Conservation (phyloP, 1,140 invertebrate genomes). For the Drosophila paulistorum region DNA sequence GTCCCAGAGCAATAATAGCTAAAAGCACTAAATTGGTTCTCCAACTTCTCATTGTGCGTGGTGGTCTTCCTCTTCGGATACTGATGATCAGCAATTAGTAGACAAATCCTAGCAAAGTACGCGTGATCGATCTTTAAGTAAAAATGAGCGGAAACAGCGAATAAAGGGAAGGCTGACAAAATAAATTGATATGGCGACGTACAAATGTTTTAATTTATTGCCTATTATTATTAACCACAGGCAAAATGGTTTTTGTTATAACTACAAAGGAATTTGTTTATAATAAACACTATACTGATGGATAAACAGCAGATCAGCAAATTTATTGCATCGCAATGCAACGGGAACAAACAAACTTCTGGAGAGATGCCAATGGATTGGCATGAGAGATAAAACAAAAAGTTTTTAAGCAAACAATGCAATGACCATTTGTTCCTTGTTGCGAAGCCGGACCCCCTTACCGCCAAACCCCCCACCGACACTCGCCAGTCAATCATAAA, state of each 20-base stretch:
- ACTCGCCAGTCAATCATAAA: background rate
- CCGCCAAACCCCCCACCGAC: background rate
- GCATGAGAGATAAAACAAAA: conserved; percentile 20
- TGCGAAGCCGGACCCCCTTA: conserved; percentile 6
- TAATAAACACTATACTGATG: conserved; percentile 24
- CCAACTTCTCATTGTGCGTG: conserved; percentile 41
- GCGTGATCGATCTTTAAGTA: conserved; percentile 40
- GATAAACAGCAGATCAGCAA: conserved; percentile 27
- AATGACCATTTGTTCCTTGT: conserved; percentile 28
- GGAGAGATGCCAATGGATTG: conserved; percentile 5
- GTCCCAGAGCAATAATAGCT: conserved; percentile 55
- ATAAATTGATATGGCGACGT: conserved; percentile 42
- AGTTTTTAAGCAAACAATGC: conserved; percentile 20
- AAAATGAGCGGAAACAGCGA: conserved; percentile 27
- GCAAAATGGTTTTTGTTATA: conserved; percentile 23
- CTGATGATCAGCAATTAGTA: conserved; percentile 42
- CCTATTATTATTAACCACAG: conserved; percentile 3
- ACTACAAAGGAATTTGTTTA: conserved; percentile 49
- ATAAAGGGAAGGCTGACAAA: conserved; percentile 33
- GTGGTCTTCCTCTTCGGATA: background rate
- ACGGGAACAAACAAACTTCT: conserved; percentile 14
- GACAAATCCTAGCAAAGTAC: conserved; percentile 38
- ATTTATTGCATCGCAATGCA: conserved; percentile 31
- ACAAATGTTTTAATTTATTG: conserved; percentile 5
- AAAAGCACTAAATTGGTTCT: conserved; percentile 49